Evolutionary conservation across 2,888 invertebrate genomes (phyloP), one percentile per base, ranked within the genome.

Genomic region (Drosophila meridionalis): DNA sequence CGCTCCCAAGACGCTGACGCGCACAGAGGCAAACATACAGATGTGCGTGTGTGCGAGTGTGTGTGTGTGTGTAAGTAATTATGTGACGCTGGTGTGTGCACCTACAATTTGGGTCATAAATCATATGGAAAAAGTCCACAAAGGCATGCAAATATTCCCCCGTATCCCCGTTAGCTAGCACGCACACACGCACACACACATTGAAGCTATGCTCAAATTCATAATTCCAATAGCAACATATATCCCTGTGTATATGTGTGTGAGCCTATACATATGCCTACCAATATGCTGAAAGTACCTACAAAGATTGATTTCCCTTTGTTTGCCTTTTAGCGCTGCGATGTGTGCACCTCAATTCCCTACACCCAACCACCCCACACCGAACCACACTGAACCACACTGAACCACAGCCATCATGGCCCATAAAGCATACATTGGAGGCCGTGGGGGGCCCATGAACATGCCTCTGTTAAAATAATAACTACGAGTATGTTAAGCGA

Each of bases 91-190:
- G 64, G 59, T 66, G 61, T 68, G 70, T 74, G 68, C 61, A 77
- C 62, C 75, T 73, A 75, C 74, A 86, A 90, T 90, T 83, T 80
- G 68, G 87, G 87, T 87, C 89, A 87, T 90, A 87, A 87, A 87
- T 90, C 87, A 90, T 87, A 87, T 87, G 76, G 75, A 82, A 87
- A 89, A 78, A 79, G 76, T 80, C 75, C 82, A 88, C 87, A 90
- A 83, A 76, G 73, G 71, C 74, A 87, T 85, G 80, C 80, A 87
- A 85, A 89, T 89, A 80, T 73, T 85, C 76, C 83, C 83, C 69
- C 76, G 74, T 73, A 71, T 78, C 80, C 82, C 60, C 43, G 64
- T 69, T 60, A 32, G 50, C 2, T 3, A 3, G 11, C 34, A n/a
- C 43, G 66, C 28, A 30, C 26, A n/a, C 28, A 53, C 14, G 42